Percentiles rank a stretch among this genome's conserved stretches.
Conservation (phyloP, 1,140 invertebrate genomes). For the Meloidogyne exigua region DNA sequence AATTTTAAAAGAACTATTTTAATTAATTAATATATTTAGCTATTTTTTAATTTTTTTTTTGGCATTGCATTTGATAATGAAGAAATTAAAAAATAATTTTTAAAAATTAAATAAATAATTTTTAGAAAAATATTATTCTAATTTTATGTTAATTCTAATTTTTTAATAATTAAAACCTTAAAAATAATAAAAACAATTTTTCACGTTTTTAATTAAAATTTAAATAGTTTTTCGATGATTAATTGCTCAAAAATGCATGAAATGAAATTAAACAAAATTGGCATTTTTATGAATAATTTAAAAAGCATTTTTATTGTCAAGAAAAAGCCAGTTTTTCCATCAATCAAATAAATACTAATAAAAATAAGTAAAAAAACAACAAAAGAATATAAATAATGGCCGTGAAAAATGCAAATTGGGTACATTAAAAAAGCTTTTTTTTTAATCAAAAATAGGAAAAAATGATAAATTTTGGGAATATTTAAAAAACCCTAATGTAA, state of each 20-base stretch:
- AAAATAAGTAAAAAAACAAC: background rate
- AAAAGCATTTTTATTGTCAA: background rate
- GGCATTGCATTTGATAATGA: no score
- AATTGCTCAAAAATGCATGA: background rate
- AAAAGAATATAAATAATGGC: background rate
- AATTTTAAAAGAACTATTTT: no score
- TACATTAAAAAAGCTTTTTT: background rate
- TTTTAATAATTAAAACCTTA: no score
- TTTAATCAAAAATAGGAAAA: background rate
- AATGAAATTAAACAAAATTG: background rate
- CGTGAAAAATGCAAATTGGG: background rate
- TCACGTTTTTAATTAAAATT: background rate
- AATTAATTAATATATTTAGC: no score
- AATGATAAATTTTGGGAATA: no score
- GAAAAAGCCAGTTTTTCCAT: background rate
- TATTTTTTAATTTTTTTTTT: no score
- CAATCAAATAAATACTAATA: background rate
- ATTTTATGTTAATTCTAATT: no score
- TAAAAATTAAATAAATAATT: no score
- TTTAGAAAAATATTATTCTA: no score
- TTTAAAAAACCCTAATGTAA: no score
- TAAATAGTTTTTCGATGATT: background rate
- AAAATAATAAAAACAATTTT: no score
- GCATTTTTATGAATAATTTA: constrained; percentile 3
- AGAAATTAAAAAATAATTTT: no score